Evolutionary conservation across 2,888 invertebrate genomes (phyloP), one percentile per base, ranked within the genome.

Genomic region (Dioctria rufipes): DNA sequence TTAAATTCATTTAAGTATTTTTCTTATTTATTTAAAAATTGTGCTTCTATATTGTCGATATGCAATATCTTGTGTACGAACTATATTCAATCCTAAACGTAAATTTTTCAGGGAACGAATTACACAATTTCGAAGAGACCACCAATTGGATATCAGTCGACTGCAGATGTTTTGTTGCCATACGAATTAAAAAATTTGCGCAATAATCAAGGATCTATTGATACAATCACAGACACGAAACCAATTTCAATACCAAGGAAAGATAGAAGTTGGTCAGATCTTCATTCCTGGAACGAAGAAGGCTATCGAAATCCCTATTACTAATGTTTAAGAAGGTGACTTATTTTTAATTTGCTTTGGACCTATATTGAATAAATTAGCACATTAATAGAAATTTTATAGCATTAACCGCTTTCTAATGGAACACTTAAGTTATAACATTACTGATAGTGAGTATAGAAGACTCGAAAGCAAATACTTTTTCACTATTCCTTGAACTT

Each of bases 101-200:
- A n/a, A 60, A 60, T 37, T 63, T 60, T 65, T 77, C 83, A 88
- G 86, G 86, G 86, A 46, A 86, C 86, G 80, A 88, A 88, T 83
- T 88, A 88, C 73, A 88, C 88, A 78, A 88, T 88, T 80, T 86
- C 87, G 67, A 88, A 88, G 83, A 86, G 89, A 63, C 89, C 89
- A 49, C 89, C 67, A 39, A 11, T 58, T 37, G 67, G 67, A 39
- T 79, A 79, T 60, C 79, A 79, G 39, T 67, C 67, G 39, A 40
- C 77, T n/a, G 63, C 63, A n/a, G 63, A 77, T 46, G 77, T 42
- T 5, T 58, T 77, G 4, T 49, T 77, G 63, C 63, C 77, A n/a
- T 77, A 77, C 63, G 77, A 61, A 11, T 37, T n/a, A 60, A 79
- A 46, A 79, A 79, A 37, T 69, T 9, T 5, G 40, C 42, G 13